Base-by-base conservation (phyloP, 64 coral and sea anemone species). In the Pocillopora damicornis region DNA sequence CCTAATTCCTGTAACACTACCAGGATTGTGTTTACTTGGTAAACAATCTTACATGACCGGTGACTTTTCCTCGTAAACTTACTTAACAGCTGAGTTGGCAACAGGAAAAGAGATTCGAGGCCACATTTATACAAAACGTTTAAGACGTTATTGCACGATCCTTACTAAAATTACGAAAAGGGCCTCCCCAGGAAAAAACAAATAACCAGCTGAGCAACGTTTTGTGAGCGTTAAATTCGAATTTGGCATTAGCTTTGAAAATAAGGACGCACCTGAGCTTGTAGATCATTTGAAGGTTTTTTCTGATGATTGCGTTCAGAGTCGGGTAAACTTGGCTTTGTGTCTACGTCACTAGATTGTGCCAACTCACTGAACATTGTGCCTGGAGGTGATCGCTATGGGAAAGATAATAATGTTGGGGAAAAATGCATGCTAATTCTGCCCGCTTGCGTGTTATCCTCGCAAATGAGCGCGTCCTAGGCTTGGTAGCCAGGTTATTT, bases 341-440 rank as follows among this genome's bases (percentile, higher is more conserved):
- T 62, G 58, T 81, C 45, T 59, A 64, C 89, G 15, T 30, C 58
- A 63, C 15, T 72, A 18, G 59, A 83, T 14, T 77, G 20, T 90
- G 89, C 89, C 89, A 90, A 76, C 89, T 90, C 89, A 90, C 80
- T 63, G 26, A 34, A 34, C 89, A 90, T 90, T 81, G 62, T 87
- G 30, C 58, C 61, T 61, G 60, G 34, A 59, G 37, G 2, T 63
- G 45, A 84, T 90, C 84, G 56, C 89, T 61, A 90, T 90, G 89
- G 89, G 84, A 76, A 90, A 85, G 5, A 62, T 8, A 17, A 36
- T 26, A 36, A 37, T 35, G 13, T 25, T 51, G 6, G 0, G 35
- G 22, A 87, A 76, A 65, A 87, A 87, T 87, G 86, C 51, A 61
- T 45, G 58, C 84, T 38, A 78, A 71, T 23, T 71, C 67, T 20